Evolutionary conservation across 2,113 vertebrate genomes (phyloP), one percentile per base, ranked within the genome.

Genomic region (Carlito syrichta): DNA sequence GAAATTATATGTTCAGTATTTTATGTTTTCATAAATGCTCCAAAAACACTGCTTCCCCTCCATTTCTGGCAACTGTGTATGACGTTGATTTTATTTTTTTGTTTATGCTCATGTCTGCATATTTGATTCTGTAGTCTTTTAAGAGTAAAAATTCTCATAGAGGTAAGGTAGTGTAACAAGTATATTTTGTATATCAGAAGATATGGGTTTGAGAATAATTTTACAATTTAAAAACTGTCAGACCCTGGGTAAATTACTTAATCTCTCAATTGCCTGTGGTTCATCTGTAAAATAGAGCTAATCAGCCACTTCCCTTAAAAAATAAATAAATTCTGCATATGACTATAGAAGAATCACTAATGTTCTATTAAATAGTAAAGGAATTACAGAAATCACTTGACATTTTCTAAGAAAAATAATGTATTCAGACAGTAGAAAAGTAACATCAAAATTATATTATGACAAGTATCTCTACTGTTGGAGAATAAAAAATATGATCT

Each of bases 401-500:
- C 86, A 86, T 84, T 93, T 95, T 93, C 73, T 32, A 88, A 89
- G 63, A 69, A 94, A 93, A 95, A 83, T 40, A 73, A 71, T 60
- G 6, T 74, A 82, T 50, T 76, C 40, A 40, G 54, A 91, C 19
- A 81, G 32, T 10, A 79, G 27, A 93, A 94, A 93, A 74, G 35
- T 17, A n/a, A 60, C 14, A 91, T 60, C 38, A 93, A 96, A 95
- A 91, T 81, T 71, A 86, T 63, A 19, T 82, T 91, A 77, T 54
- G 45, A 81, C 30, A 78, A 93, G 54, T 77, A 10, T 32, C 25
- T 38, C 52, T 27, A 83, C 25, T 76, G 30, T 3, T 56, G 11
- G 45, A 86, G 40, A 81, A 91, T 52, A 96, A 88, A 95, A 74
- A 40, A 69, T 23, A 58, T 11, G 8, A 11, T 60, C 48, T 68